Evolutionary conservation across 2,113 vertebrate genomes (phyloP), one percentile per base, ranked within the genome.

Genomic region (Sapayoa aenigma): DNA sequence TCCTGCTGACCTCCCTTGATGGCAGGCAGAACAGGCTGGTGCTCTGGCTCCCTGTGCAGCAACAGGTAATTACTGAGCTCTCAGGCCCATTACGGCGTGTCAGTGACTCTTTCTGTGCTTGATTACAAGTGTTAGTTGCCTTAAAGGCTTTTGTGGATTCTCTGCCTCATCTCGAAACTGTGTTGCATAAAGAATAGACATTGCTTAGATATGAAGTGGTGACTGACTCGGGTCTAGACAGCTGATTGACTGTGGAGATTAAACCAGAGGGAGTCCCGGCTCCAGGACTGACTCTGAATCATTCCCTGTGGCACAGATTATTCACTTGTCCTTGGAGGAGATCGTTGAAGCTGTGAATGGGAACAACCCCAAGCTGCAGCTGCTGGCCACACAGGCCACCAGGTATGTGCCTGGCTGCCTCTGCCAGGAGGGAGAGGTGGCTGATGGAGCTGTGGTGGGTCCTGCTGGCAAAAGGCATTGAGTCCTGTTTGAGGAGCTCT

Each of bases 321-420:
- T 62, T 27, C 77, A 47, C n/a, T 95, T 83, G 25, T 97, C 84
- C 93, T 96, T 93, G 94, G 90, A 98, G 76, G 98, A 99, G n/a
- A 98, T 99, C 4, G 79, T 98, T 27, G 41, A 90, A 72, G 97
- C 96, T 2, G 92, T 99, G 62, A 98, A 98, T 47, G 96, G 97
- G 12, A 96, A 96, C 5, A 72, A 97, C 77, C 85, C 78, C 1
- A 86, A 96, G 42, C 56, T 97, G 12, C 98, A 98, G 90, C 97
- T 98, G 52, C 90, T 97, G 53, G 99, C 99, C 6, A 98, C 99
- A 15, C 98, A 98, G 92, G 98, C 98, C n/a, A 90, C 98, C 96
- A 99, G 99, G 99, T 99, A 98, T 4, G 9, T 42, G 17, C 52
- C 60, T 1, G 2, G 15, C 62, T 16, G 21, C 83, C 66, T 1